Percentiles rank a stretch among this genome's conserved stretches.
These are phyloP conservation scores for Amphilophus citrinellus DNA, from an alignment of 2,113 vertebrate species.

Conservation along the genomic window DNA sequence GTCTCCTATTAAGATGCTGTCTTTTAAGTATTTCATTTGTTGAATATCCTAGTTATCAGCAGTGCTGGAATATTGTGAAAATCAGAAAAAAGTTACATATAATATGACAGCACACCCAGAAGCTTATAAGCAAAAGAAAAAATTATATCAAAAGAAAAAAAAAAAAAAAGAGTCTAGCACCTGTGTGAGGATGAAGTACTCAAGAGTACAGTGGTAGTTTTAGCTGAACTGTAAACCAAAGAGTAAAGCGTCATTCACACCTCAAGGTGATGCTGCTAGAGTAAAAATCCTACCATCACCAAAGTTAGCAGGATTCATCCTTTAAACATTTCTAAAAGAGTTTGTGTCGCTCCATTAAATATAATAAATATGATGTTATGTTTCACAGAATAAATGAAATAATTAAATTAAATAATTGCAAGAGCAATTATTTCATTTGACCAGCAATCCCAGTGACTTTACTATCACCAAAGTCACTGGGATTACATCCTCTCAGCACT, in stretches of 20 bases:
- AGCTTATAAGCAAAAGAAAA: accelerated
- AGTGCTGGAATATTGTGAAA: neutral
- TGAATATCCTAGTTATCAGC: neutral
- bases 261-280: neutral
- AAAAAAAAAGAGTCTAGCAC: neutral
- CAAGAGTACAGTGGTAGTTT: neutral
- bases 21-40: neutral
- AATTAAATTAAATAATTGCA: neutral
- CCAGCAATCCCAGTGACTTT: too few species aligned
- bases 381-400: neutral
- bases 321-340: neutral
- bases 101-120: neutral
- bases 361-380: neutral
- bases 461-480: neutral
- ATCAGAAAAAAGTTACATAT: neutral
- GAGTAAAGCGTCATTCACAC: neutral
- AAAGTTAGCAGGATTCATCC: neutral
- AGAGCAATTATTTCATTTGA: too few species aligned
- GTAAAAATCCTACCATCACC: neutral
- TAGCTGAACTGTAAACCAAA: neutral
- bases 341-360: neutral
- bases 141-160: too few species aligned
- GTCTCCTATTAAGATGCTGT: neutral
- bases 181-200: neutral
- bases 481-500: neutral